phyloP scores from a whole-genome alignment of 2,113 vertebrate species.

The Pseudorhombus dupliciocellatus region DNA sequence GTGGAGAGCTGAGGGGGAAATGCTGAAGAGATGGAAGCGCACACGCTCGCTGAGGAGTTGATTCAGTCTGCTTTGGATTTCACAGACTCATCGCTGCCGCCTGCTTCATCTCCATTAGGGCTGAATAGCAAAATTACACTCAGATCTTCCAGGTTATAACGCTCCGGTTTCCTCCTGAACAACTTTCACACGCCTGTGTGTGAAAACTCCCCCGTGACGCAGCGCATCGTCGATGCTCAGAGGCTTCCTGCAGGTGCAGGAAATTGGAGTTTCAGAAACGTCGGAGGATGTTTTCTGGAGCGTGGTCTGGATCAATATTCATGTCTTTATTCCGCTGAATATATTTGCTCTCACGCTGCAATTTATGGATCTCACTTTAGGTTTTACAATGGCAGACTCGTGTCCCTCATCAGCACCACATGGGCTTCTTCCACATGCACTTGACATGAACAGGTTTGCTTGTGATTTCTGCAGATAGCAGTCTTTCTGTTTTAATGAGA shows the following conservation, averaged over 20 bases:
- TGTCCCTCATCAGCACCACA: too few species aligned
- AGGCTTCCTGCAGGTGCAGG: not conserved
- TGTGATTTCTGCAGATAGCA: too few species aligned
- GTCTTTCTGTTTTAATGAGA: too few species aligned
- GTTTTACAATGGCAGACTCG: too few species aligned
- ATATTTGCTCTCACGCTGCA: too few species aligned
- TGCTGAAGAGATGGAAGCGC: conserved; percentile 8
- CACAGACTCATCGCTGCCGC: not conserved
- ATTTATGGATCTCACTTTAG: too few species aligned
- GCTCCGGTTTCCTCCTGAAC: not conserved
- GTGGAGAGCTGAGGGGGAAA: not conserved
- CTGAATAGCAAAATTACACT: not conserved
- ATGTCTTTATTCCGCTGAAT: too few species aligned
- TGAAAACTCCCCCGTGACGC: too few species aligned
- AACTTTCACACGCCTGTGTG: not conserved
- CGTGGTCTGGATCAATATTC: too few species aligned
- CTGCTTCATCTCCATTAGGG: not conserved
- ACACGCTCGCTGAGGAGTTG: not conserved
- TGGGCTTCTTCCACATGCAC: too few species aligned
- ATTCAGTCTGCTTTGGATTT: conserved; percentile 2
- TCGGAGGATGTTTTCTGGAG: not conserved
- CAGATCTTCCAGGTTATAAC: not conserved
- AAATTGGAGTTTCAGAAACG: too few species aligned
- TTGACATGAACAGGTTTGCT: too few species aligned
- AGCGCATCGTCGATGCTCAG: not conserved